A percentile compares a stretch with the other conserved stretches of the same genome.
Evolutionary conservation across 2,113 vertebrate genomes (phyloP).

Genomic region (Datnioides undecimradiatus): DNA sequence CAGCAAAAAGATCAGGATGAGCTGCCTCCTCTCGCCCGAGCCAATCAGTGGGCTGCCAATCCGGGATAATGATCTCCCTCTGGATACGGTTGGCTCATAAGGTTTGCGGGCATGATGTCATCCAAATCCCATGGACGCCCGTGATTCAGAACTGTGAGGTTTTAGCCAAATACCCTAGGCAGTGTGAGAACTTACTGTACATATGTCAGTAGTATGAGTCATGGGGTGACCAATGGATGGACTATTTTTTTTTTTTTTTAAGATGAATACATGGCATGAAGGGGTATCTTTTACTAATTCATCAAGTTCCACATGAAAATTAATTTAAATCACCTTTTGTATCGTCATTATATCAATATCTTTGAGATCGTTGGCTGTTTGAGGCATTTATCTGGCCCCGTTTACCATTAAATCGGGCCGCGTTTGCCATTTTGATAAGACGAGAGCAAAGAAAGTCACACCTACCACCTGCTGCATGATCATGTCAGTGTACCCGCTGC

Average conservation of each 20-base stretch:
- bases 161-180: slow-evolving; percentile 46
- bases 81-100: slow-evolving; percentile 70
- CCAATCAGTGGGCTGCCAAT: slow-evolving; percentile 72
- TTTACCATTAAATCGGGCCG: too few species aligned
- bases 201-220: slow-evolving; percentile 54
- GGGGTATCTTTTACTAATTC: background rate
- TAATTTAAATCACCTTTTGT: too few species aligned
- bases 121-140: slow-evolving; percentile 45
- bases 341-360: too few species aligned
- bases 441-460: too few species aligned
- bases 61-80: slow-evolving; percentile 70
- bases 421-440: too few species aligned
- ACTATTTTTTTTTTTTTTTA: slow-evolving; percentile 18
- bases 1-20: slow-evolving; percentile 73
- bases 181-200: slow-evolving; percentile 46
- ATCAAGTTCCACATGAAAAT: too few species aligned
- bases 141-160: slow-evolving; percentile 54
- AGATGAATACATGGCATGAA: slow-evolving; percentile 6
- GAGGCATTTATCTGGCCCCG: too few species aligned
- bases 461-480: too few species aligned
- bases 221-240: slow-evolving; percentile 22
- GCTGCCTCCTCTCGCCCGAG: slow-evolving; percentile 60
- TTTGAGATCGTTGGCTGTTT: too few species aligned
- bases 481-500: background rate
- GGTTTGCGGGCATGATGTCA: slow-evolving; percentile 63